A percentile compares a stretch with the other conserved stretches of the same genome.
Evolutionary conservation across 2,888 invertebrate species (phyloP).

Genomic region (Temnothorax rugatulus): DNA sequence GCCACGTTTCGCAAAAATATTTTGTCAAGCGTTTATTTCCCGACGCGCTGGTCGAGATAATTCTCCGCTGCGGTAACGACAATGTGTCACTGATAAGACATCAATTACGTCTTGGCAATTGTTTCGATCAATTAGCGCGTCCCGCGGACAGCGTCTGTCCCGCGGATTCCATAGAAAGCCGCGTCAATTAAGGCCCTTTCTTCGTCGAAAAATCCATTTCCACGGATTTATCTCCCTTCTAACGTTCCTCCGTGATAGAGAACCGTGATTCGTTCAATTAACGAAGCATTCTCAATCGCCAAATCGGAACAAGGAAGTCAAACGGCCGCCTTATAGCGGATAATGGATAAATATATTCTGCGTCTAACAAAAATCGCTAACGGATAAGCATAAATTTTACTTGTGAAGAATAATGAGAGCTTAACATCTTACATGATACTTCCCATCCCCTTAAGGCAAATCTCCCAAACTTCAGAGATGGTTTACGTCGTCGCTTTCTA

Average conservation of each 20-base stretch:
- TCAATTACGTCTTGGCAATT: constrained; percentile 78
- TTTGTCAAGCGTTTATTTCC: constrained; percentile 12
- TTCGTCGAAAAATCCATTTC: constrained; percentile 75
- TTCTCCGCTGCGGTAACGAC: constrained; percentile 46
- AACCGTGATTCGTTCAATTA: constrained; percentile 21
- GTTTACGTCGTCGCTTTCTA: constrained; percentile 73
- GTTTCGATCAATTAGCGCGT: constrained; percentile 79
- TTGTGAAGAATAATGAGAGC: background rate
- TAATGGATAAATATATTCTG: background rate
- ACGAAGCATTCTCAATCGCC: background rate
- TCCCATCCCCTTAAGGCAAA: constrained; percentile 27
- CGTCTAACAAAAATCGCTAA: background rate
- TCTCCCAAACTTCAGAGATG: constrained; percentile 63
- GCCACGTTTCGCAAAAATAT: constrained; percentile 26
- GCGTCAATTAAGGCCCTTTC: constrained; percentile 79
- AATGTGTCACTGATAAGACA: constrained; percentile 78
- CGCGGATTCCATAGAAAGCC: constrained; percentile 55
- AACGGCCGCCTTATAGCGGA: background rate
- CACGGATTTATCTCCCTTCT: constrained; percentile 71
- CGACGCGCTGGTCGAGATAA: constrained; percentile 1
- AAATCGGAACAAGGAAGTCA: background rate
- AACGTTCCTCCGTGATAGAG: background rate
- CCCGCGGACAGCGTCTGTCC: constrained; percentile 57
- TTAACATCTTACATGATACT: constrained; percentile 32
- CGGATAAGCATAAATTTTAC: background rate